phyloP scores from a whole-genome alignment of 1,140 invertebrate species.

The Drosophila serrata region DNA sequence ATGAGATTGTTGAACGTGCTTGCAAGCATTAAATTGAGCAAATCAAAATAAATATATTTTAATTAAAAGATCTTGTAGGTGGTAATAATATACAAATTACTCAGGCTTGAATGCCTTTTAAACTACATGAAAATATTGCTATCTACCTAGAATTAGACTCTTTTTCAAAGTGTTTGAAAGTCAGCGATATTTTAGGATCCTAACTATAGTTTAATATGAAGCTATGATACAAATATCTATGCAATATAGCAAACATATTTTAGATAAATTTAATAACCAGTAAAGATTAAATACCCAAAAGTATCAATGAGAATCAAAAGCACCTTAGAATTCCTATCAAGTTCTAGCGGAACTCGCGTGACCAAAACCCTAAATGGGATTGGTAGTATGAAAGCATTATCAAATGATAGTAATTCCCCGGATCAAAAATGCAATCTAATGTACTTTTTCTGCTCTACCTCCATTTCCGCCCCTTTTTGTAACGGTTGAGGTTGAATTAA shows the following conservation, averaged over 20 bases:
- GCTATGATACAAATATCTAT: background rate
- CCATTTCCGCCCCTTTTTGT: slow-evolving; percentile 4
- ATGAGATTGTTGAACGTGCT: slow-evolving; percentile 16
- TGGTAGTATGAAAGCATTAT: background rate
- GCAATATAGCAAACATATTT: background rate
- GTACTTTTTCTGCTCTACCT: background rate
- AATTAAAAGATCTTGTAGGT: slow-evolving; percentile 7
- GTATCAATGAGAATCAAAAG: background rate
- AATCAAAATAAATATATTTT: slow-evolving; percentile 12
- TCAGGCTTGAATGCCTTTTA: background rate
- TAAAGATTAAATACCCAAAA: background rate
- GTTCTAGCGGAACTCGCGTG: slow-evolving; percentile 4
- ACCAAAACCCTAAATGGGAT: slow-evolving; percentile 24
- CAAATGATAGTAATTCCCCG: slow-evolving; percentile 40
- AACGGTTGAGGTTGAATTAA: slow-evolving; percentile 39
- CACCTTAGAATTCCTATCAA: background rate
- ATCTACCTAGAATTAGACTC: background rate
- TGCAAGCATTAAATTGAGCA: background rate
- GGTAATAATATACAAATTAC: no score
- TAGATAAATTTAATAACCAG: background rate
- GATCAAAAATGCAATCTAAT: slow-evolving; percentile 44
- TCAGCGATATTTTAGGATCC: fast-evolving
- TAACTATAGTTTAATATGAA: background rate
- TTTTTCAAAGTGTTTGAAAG: background rate
- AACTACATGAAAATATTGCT: background rate